Evolutionary conservation across 1,140 invertebrate genomes (phyloP), one percentile per base, ranked within the genome.

Genomic region (Oryzaephilus surinamensis): DNA sequence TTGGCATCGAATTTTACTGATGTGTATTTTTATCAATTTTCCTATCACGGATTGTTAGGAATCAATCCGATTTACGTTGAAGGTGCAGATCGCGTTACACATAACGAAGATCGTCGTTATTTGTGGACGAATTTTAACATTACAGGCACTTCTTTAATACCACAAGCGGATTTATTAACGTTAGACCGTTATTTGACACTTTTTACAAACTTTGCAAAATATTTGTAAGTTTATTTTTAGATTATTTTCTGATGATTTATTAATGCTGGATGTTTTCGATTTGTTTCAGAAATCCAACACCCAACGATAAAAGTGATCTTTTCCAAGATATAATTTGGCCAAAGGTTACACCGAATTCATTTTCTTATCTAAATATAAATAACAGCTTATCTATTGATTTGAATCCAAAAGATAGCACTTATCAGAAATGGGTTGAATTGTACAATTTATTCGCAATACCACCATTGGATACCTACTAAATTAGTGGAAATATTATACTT

Each of bases 1-100:
- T 15, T 47, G 11, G 14, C 37, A 8, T 34, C 35, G 8, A 17
- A 43, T 14, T 24, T 31, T 7, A 21, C 24, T n/a, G 14, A 21
- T 19, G 20, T 39, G 10, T 47, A 40, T 28, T 39, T 33, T 6
- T 47, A 47, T 26, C 41, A 36, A 16, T 40, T 47, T 35, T 47
- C 45, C n/a, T 38, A 39, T 10, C 19, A 33, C 0, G 37, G 37
- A 29, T 16, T 19, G n/a, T 34, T 33, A 19, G 35, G 33, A n/a
- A 24, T 10, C n/a, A 16, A 14, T 31, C 5, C 13, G n/a, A 16
- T 20, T 6, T 16, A 19, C 11, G 10, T 34, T 28, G 6, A 8
- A 33, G 26, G 35, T 8, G 29, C 38, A 21, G 43, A 27, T 11
- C 18, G 33, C 11, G 32, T 39, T 20, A 20, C 38, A 21, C 38